Base-by-base conservation (phyloP, 2,888 invertebrate genomes). In the Polydrusus cervinus region DNA sequence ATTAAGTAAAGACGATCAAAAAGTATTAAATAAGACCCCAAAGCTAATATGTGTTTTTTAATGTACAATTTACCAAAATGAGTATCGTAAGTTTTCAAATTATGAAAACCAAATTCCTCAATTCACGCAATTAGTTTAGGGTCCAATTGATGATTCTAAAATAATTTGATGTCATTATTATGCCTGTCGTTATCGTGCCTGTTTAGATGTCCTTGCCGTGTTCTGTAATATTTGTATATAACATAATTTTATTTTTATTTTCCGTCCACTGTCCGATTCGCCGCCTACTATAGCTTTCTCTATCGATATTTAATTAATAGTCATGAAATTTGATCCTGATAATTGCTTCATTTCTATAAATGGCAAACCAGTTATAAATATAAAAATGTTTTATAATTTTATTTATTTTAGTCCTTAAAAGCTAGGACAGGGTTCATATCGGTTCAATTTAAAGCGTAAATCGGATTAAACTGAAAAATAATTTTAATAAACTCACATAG, bases 151-250 rank as follows among this genome's bases (percentile, higher is more conserved):
- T 25, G 25, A 3, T 25, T 25, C 25, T 5, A 25, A 25, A 25
- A 25, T 1, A 25, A 25, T 25, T 25, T 25, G 25, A 25, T 3
- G 25, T 25, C n/a, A n/a, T n/a, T n/a, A 30, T 30, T 30, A 30
- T 30, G 30, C 30, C 30, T 30, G 30, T 3, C 30, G 7, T 34
- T 9, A 34, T 34, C 16, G 3, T 47, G n/a, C 47, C 3, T 47
- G 47, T 9, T 47, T 16, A 16, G n/a, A 55, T 55, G 55, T 55
- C 55, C 34, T 55, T 55, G 55, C 55, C 55, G 9, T 34, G 55
- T 34, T 34, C 14, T 34, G 55, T 13, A 55, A 55, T 55, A 55
- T 34, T 55, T 34, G 34, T 55, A 55, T 55, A 53, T 18, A n/a
- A 55, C 30, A 53, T 20, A 14, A 55, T 34, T 14, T 14, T 5